phyloP scores from a whole-genome alignment of 2,113 vertebrate species.

The Sitta europaea region DNA sequence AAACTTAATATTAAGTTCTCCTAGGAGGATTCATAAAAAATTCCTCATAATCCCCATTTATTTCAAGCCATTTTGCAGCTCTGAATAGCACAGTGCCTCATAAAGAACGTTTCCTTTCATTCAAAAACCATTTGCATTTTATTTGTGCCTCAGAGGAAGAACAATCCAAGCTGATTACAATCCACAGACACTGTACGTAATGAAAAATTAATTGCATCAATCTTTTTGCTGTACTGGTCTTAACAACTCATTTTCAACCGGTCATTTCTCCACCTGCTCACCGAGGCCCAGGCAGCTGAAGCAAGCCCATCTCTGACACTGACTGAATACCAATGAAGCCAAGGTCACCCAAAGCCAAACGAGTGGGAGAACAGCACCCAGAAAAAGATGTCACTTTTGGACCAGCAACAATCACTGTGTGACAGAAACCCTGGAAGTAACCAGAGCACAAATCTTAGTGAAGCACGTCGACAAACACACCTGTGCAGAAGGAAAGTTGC shows the following conservation, averaged over 20 bases:
- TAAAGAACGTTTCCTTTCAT: constrained; percentile 69
- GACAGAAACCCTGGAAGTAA: constrained; percentile 11
- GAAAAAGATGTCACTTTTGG: constrained; percentile 59
- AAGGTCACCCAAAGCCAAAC: constrained; percentile 58
- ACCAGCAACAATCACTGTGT: constrained; percentile 37
- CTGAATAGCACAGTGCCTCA: constrained; percentile 41
- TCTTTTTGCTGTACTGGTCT: constrained; percentile 78
- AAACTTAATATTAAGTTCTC: constrained; percentile 13
- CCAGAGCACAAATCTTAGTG: constrained; percentile 27
- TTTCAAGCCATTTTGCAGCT: constrained; percentile 59
- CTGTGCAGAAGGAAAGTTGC: neutral
- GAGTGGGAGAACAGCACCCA: constrained; percentile 23
- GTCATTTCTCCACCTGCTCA: constrained; percentile 84
- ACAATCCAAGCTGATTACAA: constrained; percentile 80
- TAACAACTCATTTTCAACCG: constrained; percentile 82
- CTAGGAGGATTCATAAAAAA: constrained; percentile 64
- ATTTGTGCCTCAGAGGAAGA: constrained; percentile 72
- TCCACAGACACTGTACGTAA: constrained; percentile 73
- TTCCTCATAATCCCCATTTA: constrained; percentile 61
- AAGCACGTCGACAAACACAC: neutral
- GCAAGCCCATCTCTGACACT: constrained; percentile 62
- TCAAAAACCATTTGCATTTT: constrained; percentile 74
- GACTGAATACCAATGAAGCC: constrained; percentile 76
- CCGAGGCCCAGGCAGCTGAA: constrained; percentile 72
- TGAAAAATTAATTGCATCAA: constrained; percentile 87